phyloP scores from a whole-genome alignment of 2,113 vertebrate species.

The Noturus placidus region DNA sequence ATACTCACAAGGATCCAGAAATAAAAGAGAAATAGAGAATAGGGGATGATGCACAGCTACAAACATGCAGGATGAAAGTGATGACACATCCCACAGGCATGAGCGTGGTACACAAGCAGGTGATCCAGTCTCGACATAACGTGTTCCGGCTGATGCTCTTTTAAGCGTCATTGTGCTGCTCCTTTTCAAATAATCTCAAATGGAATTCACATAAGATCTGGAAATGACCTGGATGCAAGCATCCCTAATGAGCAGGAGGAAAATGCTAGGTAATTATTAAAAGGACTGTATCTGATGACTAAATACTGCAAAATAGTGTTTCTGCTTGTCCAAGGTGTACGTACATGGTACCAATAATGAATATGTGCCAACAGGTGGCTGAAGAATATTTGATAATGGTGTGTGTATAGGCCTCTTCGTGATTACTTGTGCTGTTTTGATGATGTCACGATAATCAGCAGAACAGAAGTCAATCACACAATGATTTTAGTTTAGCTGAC shows the following conservation, averaged over 20 bases:
- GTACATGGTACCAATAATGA: background rate
- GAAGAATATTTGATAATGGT: background rate
- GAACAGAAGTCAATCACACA: background rate
- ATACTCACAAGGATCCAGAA: background rate
- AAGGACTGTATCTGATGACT: background rate
- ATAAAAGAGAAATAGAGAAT: slow-evolving; percentile 54
- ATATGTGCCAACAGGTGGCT: background rate
- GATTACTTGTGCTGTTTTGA: background rate
- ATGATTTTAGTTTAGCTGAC: background rate
- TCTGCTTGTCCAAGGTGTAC: background rate
- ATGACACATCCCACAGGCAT: slow-evolving; percentile 18
- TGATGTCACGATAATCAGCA: background rate
- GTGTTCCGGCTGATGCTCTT: background rate
- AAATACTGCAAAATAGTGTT: background rate
- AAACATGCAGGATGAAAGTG: slow-evolving; percentile 11
- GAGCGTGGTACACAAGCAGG: background rate
- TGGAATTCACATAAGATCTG: background rate
- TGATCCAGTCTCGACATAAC: background rate
- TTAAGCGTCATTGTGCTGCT: background rate
- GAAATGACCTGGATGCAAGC: background rate
- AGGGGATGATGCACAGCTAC: slow-evolving; percentile 1
- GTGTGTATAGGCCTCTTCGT: background rate
- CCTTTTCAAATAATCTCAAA: background rate
- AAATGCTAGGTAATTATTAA: background rate
- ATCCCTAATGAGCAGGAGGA: background rate